Evolutionary conservation across 2,888 invertebrate genomes (phyloP).

Genomic region (Melieria picta): DNA sequence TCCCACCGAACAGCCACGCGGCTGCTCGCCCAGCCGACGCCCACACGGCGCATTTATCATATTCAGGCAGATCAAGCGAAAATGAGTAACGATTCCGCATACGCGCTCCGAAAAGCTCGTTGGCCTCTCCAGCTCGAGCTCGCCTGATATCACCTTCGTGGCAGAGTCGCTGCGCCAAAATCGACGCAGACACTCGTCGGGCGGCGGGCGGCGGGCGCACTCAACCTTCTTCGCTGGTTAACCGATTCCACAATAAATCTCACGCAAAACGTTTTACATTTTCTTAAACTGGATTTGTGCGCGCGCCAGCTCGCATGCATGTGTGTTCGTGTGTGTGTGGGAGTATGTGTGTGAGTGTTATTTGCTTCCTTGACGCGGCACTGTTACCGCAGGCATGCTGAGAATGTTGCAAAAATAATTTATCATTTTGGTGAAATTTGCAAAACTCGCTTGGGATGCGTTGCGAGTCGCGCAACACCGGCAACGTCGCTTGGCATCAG

Average conservation of each 20-base stretch:
- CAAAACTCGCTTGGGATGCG: conserved; percentile 16
- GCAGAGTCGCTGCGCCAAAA: conserved; percentile 32
- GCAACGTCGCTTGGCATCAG: not conserved
- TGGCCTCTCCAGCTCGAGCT: conserved; percentile 4
- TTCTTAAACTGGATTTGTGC: conserved; percentile 30
- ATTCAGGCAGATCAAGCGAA: conserved; percentile 47
- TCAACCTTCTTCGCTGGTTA: conserved; percentile 49
- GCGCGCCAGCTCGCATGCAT: not conserved
- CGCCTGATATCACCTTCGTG: conserved; percentile 40
- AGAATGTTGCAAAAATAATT: conserved; percentile 31
- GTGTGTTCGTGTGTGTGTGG: not conserved
- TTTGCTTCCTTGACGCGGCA: not conserved
- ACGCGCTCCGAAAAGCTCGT: conserved; percentile 3
- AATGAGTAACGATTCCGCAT: conserved; percentile 45
- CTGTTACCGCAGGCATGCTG: conserved; percentile 16
- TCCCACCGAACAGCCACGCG: not conserved
- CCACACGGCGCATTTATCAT: conserved; percentile 37
- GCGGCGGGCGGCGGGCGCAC: conserved; percentile 2
- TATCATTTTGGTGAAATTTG: conserved; percentile 30
- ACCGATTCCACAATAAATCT: conserved; percentile 65
- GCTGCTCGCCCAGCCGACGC: not conserved
- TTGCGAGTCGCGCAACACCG: conserved; percentile 1
- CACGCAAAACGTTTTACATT: conserved; percentile 62
- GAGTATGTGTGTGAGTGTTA: not conserved
- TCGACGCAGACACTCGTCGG: conserved; percentile 26